A percentile compares a stretch with the other conserved stretches of the same genome.
Conservation (phyloP, 2,113 vertebrate species). For the Melozone crissalis region DNA sequence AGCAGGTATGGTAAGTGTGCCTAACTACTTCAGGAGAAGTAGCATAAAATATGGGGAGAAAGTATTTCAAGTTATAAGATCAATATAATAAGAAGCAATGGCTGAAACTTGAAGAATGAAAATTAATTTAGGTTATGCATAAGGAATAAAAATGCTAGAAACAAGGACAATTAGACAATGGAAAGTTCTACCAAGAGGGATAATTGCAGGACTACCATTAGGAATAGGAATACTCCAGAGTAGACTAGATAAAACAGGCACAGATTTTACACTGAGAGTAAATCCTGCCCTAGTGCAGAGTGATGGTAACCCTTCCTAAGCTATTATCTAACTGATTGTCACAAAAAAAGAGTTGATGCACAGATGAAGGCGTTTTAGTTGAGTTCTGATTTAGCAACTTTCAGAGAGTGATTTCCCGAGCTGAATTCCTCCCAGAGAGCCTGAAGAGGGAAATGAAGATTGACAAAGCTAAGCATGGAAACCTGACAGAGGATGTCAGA, state of each 20-base stretch:
- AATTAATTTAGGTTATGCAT: not conserved
- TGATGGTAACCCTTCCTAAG: not conserved
- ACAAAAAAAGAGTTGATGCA: not conserved
- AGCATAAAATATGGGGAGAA: not conserved
- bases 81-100: not conserved
- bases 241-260: not conserved
- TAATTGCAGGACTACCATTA: not conserved
- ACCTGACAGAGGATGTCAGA: not conserved
- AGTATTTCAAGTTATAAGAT: not conserved
- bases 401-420: not conserved
- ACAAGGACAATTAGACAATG: not conserved
- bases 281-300: not conserved
- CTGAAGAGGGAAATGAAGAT: not conserved
- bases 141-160: not conserved
- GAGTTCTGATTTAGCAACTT: not conserved
- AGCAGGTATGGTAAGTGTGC: not conserved
- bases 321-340: not conserved
- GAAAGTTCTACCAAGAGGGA: not conserved
- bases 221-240: not conserved
- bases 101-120: not conserved
- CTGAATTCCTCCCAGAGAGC: not conserved
- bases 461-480: not conserved
- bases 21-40: not conserved
- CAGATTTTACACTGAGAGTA: not conserved
- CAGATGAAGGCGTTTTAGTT: not conserved